Evolutionary conservation across 2,797 vertebrate genomes (phyloP).

Genomic region (Anas bahamensis): DNA sequence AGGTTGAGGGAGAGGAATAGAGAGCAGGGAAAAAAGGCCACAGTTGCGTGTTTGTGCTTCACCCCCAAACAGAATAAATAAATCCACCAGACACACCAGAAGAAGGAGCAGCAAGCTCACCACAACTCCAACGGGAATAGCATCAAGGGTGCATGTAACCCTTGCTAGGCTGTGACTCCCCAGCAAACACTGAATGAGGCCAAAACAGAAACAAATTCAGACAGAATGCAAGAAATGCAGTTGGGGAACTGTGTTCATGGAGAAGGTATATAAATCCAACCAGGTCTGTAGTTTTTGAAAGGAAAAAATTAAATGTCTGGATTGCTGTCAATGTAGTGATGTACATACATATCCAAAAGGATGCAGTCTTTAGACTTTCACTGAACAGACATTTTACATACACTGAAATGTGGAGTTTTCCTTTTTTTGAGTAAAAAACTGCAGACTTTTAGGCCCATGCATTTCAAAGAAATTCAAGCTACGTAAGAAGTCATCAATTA

Average conservation of each 20-base stretch:
- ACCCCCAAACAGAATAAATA: neutral
- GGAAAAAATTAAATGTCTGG: neutral
- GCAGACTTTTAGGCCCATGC: neutral
- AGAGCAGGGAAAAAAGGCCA: neutral
- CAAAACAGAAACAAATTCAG: neutral
- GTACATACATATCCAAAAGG: neutral
- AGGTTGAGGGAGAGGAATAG: neutral
- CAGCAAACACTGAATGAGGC: neutral
- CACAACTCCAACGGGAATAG: neutral
- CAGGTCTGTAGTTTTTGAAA: neutral
- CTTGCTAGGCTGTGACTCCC: neutral
- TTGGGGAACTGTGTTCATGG: neutral
- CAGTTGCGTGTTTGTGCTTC: neutral
- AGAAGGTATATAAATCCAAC: neutral
- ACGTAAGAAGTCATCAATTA: neutral
- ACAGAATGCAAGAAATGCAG: neutral
- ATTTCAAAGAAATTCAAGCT: neutral
- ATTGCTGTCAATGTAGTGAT: neutral
- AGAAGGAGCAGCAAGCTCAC: neutral
- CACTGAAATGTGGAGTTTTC: neutral
- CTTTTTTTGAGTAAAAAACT: neutral
- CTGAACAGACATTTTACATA: neutral
- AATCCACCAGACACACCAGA: rapidly evolving
- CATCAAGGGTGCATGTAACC: neutral
- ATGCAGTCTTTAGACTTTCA: neutral